Percentiles rank a stretch among this genome's conserved stretches.
These are phyloP conservation scores for Zaprionus bogoriensis DNA, from an alignment of 2,888 invertebrate species.

Conservation along the genomic window DNA sequence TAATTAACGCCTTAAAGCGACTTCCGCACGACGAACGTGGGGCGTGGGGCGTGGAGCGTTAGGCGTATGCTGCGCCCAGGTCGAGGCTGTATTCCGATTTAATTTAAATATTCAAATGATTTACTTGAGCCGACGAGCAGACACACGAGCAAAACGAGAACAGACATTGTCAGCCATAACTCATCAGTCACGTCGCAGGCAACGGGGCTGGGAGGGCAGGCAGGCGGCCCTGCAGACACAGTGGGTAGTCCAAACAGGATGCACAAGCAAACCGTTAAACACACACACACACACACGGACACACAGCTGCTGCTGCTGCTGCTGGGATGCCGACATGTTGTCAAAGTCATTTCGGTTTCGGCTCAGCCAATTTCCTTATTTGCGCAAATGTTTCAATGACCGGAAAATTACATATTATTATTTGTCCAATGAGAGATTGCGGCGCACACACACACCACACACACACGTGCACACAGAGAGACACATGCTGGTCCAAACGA, in stretches of 20 bases:
- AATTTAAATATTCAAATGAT: constrained; percentile 76
- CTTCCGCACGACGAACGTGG: constrained; percentile 31
- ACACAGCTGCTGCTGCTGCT: neutral
- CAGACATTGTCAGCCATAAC: constrained; percentile 64
- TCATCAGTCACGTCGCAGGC: constrained; percentile 45
- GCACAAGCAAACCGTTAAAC: constrained; percentile 33
- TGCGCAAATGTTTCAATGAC: constrained; percentile 78
- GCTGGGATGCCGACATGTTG: constrained; percentile 46
- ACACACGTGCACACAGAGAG: neutral
- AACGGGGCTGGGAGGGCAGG: neutral
- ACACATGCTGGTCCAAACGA: constrained; percentile 2
- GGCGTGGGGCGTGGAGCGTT: constrained; percentile 13
- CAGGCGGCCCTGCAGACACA: constrained; percentile 1
- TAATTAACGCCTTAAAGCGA: constrained; percentile 64
- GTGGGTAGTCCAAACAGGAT: constrained; percentile 20
- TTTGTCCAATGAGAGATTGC: constrained; percentile 61
- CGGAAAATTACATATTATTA: constrained; percentile 80
- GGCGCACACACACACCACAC: constrained; percentile 14
- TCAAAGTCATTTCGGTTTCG: constrained; percentile 65
- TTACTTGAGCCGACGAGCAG: constrained; percentile 50
- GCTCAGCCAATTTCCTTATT: constrained; percentile 76
- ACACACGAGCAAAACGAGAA: constrained; percentile 35
- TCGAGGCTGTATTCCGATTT: constrained; percentile 60
- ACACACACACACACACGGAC: constrained; percentile 1
- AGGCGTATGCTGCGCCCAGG: neutral